Base-by-base conservation (phyloP, 2,888 invertebrate species). In the Syrista parreyssii region DNA sequence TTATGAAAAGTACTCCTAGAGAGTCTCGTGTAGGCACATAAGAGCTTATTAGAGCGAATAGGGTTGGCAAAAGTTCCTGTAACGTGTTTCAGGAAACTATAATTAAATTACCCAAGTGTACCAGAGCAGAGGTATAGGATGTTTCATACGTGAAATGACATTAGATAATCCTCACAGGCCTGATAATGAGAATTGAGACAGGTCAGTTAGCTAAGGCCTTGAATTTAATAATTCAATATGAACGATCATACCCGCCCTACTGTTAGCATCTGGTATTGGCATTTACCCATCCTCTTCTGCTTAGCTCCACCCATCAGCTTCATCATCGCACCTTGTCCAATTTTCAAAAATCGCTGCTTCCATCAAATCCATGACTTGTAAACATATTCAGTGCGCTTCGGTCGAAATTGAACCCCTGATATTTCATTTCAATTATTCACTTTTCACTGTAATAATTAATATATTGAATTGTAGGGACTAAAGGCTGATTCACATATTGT, bases 191-290 rank as follows among this genome's bases (percentile, higher is more conserved):
- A 71, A 71, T 71, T 71, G 12, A 71, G 71, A 71, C 71, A 9
- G 55, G 55, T 55, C 55, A 55, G 23, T 55, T 55, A 55, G 9
- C 55, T 23, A 23, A 55, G 9, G 23, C 55, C 55, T 55, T 55
- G 55, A 9, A 71, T 71, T 71, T 32, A 71, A 71, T 71, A 71
- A 71, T 71, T 71, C 71, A 71, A 30, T 33, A 33, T 33, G 31
- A 11, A n/a, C 71, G 71, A 32, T 71, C 71, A 71, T 12, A 33
- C 71, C 12, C 31, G 31, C 4, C 31, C 31, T 31, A 55, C 23
- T 30, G 15, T 33, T 33, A 31, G 71, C 71, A 71, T 71, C 71
- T 71, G 71, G 71, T 71, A 71, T 71, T 71, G 71, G 31, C 71
- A 71, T 33, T 32, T 71, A 15, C 31, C 71, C 31, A 31, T 71